These are phyloP conservation scores for Acropternis orthonyx DNA, from an alignment of 2,797 vertebrate species.

Conservation along the genomic window DNA sequence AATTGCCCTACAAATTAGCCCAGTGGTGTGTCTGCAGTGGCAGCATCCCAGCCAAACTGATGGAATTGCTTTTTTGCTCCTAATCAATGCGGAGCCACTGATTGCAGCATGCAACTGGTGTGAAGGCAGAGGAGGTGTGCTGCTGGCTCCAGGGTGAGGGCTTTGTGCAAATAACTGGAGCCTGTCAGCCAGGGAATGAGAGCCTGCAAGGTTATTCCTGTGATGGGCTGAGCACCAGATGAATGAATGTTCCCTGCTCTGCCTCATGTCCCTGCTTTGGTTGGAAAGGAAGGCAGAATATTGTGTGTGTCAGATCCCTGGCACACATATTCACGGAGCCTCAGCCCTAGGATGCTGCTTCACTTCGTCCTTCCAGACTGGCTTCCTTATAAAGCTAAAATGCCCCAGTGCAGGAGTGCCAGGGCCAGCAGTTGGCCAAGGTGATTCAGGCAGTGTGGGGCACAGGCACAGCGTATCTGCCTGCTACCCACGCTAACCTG, in stretches of 20 bases:
- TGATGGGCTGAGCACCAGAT: rapidly evolving
- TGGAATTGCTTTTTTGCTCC: not conserved
- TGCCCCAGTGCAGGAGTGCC: not conserved
- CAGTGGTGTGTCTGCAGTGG: rapidly evolving
- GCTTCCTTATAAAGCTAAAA: conserved; percentile 50
- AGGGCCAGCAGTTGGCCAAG: not conserved
- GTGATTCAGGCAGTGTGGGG: not conserved
- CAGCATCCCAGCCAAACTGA: not conserved
- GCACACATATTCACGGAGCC: not conserved
- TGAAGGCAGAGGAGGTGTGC: not conserved
- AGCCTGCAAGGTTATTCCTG: not conserved
- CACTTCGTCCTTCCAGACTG: rapidly evolving
- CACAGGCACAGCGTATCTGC: not conserved
- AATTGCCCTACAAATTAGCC: not conserved
- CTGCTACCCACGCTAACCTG: not conserved
- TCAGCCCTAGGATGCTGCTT: not conserved
- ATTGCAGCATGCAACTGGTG: not conserved
- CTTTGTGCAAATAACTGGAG: not conserved
- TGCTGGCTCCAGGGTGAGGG: not conserved
- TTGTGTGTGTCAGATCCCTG: not conserved
- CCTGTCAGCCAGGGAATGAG: not conserved
- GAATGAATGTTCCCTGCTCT: not conserved
- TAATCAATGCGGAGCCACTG: rapidly evolving
- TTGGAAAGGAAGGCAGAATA: not conserved
- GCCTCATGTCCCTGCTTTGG: not conserved